Percentiles rank a stretch among this genome's conserved stretches.
phyloP scores from a whole-genome alignment of 2,113 vertebrate genomes.

The Numida meleagris region DNA sequence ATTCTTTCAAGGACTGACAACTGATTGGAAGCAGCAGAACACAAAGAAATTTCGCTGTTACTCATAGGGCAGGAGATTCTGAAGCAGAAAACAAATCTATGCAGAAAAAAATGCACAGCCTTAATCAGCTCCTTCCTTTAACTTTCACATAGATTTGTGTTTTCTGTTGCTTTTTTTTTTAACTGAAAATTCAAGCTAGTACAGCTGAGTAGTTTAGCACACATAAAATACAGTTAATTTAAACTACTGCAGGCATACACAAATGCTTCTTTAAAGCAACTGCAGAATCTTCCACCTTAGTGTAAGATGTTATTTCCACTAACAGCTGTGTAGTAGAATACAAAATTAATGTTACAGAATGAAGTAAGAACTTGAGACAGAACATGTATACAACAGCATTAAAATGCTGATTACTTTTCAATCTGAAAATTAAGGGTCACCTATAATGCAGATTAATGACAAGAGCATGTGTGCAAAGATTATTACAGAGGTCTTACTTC shows the following conservation, averaged over 20 bases:
- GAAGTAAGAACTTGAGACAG: neutral
- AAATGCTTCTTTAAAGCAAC: neutral
- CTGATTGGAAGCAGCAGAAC: neutral
- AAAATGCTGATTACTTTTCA: neutral
- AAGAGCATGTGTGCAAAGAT: neutral
- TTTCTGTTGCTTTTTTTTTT: no score
- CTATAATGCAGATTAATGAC: neutral
- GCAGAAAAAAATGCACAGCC: neutral
- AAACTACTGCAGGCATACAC: neutral
- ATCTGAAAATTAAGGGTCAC: constrained; percentile 21
- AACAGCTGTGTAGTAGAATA: neutral
- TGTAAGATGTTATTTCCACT: neutral
- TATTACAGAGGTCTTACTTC: neutral
- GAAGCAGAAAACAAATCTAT: neutral
- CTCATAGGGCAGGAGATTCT: neutral
- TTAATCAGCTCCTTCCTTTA: neutral
- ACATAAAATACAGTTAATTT: neutral
- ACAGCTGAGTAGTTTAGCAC: neutral
- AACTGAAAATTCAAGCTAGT: neutral
- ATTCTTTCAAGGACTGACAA: neutral
- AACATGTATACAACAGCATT: neutral
- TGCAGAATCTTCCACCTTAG: neutral
- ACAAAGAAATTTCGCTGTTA: neutral
- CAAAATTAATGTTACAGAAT: neutral
- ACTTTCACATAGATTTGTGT: neutral